phyloP scores from a whole-genome alignment of 2,113 vertebrate species.

The Neolamprologus cancellatus region DNA sequence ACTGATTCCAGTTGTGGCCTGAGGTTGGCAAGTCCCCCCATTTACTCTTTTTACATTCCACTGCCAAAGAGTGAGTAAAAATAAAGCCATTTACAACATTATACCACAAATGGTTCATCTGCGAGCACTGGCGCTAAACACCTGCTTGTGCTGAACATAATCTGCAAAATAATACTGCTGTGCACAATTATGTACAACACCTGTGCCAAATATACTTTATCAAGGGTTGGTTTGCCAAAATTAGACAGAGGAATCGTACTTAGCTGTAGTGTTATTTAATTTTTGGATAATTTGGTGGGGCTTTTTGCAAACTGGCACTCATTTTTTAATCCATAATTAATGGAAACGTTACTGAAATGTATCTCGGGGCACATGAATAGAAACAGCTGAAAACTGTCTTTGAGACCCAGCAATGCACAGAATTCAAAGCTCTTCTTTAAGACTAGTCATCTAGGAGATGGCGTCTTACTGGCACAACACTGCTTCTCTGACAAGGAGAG shows the following conservation, averaged over 20 bases:
- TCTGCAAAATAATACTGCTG: not conserved
- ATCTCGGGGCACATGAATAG: not conserved
- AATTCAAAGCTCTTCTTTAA: not conserved
- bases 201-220: not conserved
- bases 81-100: constrained; percentile 20
- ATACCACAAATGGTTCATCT: constrained; percentile 20
- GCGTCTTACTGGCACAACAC: not conserved
- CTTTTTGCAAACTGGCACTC: not conserved
- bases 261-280: not conserved
- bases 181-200: not conserved
- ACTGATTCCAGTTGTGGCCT: constrained; percentile 47
- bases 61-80: constrained; percentile 24
- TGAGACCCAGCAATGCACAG: not conserved
- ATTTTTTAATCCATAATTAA: not conserved
- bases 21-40: constrained; percentile 24
- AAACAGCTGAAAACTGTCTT: not conserved
- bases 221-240: not conserved
- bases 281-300: not conserved
- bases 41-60: constrained; percentile 18
- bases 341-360: not conserved
- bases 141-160: constrained; percentile 27
- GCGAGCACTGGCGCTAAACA: constrained; percentile 22
- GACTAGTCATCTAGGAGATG: not conserved
- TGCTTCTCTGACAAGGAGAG: constrained; percentile 21
- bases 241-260: not conserved